Evolutionary conservation across 1,140 invertebrate genomes (phyloP).

Genomic region (Pogonomyrmex californicus): DNA sequence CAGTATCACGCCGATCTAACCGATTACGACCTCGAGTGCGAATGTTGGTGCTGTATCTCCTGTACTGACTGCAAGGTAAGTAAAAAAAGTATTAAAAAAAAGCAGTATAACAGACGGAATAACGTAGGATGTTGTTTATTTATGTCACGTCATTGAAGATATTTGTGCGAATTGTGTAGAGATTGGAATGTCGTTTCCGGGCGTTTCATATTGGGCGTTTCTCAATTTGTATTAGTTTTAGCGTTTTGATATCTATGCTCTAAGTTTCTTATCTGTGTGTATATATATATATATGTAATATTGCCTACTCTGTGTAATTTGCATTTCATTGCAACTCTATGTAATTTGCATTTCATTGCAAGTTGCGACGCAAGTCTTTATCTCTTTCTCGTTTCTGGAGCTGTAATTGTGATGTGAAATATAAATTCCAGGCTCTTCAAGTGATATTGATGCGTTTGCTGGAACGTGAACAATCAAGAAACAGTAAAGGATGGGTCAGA

Average conservation of each 20-base stretch:
- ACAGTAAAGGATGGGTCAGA: conserved; percentile 23
- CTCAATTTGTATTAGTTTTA: too few relatives aligned
- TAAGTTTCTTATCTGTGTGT: not conserved
- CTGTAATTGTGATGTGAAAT: not conserved
- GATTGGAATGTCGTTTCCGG: not conserved
- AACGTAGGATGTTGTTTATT: not conserved
- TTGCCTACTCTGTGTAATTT: not conserved
- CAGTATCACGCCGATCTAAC: not conserved
- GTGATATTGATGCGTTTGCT: not conserved
- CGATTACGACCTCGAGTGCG: not conserved
- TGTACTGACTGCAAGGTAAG: not conserved
- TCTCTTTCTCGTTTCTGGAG: not conserved
- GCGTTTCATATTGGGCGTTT: not conserved
- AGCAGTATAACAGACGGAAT: not conserved
- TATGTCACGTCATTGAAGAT: not conserved
- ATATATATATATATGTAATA: not conserved
- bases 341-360: not conserved
- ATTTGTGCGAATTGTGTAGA: not conserved
- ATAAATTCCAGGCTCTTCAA: not conserved
- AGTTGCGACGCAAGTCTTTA: not conserved
- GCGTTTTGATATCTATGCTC: not conserved
- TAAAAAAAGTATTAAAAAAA: not conserved
- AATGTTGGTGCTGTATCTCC: not conserved
- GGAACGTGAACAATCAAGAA: not conserved
- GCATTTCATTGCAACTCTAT: not conserved